Conservation (phyloP, 2,113 vertebrate genomes). For the Brachyhypopomus occidentalis region DNA sequence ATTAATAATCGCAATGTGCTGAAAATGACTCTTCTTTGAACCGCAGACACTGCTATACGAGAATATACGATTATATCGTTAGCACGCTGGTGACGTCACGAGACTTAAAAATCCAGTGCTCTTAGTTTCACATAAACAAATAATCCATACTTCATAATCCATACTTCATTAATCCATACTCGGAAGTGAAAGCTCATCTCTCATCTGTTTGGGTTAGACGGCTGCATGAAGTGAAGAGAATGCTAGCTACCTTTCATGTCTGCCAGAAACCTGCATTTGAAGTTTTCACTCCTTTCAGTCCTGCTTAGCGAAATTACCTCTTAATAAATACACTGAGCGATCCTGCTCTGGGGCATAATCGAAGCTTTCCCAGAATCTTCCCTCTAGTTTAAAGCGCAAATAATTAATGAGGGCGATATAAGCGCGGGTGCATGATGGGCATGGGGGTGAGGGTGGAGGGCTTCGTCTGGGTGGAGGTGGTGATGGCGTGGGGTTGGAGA, state of each 20-base stretch:
- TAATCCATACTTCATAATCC: conserved; percentile 68
- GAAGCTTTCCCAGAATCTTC: conserved; percentile 53
- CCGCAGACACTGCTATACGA: conserved; percentile 73
- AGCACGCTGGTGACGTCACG: conserved; percentile 50
- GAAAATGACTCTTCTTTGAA: conserved; percentile 74
- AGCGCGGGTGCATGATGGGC: conserved; percentile 10
- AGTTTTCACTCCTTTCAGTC: conserved; percentile 46
- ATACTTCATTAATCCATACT: too few species aligned
- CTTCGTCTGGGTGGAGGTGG: conserved; percentile 17
- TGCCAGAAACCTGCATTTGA: conserved; percentile 49
- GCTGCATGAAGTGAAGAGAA: conserved; percentile 65
- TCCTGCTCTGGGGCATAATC: conserved; percentile 52
- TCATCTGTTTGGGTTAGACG: conserved; percentile 77
- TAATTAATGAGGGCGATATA: conserved; percentile 59
- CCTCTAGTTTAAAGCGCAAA: conserved; percentile 53
- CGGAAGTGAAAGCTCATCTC: conserved; percentile 63
- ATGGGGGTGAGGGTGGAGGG: conserved; percentile 2
- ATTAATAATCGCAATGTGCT: conserved; percentile 77
- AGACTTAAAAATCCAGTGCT: conserved; percentile 70
- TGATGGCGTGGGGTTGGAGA: conserved; percentile 15
- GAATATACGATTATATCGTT: conserved; percentile 61
- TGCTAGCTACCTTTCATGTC: conserved; percentile 76
- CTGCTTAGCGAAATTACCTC: conserved; percentile 60
- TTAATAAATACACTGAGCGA: conserved; percentile 59
- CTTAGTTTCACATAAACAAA: conserved; percentile 72